Evolutionary conservation across 1,140 invertebrate genomes (phyloP), one percentile per base, ranked within the genome.

Genomic region (Helicoverpa armigera): DNA sequence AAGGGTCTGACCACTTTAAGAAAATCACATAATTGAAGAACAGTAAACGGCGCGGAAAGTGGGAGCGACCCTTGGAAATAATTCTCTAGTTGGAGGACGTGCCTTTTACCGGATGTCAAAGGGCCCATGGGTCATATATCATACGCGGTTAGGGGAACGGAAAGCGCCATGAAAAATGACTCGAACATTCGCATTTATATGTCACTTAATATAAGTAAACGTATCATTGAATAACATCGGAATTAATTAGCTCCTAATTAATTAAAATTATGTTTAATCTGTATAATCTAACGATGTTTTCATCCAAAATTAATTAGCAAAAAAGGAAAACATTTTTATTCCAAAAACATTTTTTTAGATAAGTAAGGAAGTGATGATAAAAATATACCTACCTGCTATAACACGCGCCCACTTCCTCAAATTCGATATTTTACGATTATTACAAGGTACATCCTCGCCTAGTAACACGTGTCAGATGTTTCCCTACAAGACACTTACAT

Each of bases 1-100:
- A 92, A 90, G 84, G 87, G 87, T 84, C 87, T 91, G 88, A 93
- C 91, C 92, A 93, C 92, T 94, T 92, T 90, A 90, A 92, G 90
- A 92, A 94, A 94, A 93, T 94, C 91, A 94, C 90, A 93, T 94
- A 94, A 94, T 94, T 94, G 93, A 90, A 94, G 91, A 93, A 94
- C 92, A 94, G 91, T 90, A 94, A 94, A 93, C 92, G 91, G 89
- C 89, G 92, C 92, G 92, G 91, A 89, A 94, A 94, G 86, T 23
- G 23, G 88, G 86, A 87, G 84, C 87, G 90, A 89, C 89, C 89
- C 91, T 90, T 87, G 84, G 89, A 93, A 93, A 93, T 92, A 91
- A 93, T 93, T 94, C 86, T 91, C 86, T 86, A 88, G 83, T 23
- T 23, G 23, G 86, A 80, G 89, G 90, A 91, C 91, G 91, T 91